These are phyloP conservation scores for Parnassius smintheus DNA, from an alignment of 2,888 invertebrate species.

Conservation along the genomic window DNA sequence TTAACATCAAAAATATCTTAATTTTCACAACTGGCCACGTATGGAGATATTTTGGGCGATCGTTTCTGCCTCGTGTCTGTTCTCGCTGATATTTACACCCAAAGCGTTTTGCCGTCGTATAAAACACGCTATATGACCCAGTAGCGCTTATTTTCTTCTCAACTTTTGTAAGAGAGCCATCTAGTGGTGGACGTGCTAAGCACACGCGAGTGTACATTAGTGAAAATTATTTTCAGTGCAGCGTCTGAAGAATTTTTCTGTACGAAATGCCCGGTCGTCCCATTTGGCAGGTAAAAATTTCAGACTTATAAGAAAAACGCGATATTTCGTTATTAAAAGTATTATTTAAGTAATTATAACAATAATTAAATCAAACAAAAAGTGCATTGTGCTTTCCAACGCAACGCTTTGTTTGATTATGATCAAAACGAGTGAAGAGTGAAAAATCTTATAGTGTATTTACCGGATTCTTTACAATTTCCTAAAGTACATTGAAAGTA, in stretches of 20 bases:
- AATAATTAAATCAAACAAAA: too few species aligned
- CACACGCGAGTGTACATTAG: constrained; percentile 52
- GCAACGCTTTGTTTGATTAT: too few species aligned
- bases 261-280: constrained; percentile 87
- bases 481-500: too few species aligned
- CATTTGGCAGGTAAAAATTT: constrained; percentile 84
- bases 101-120: constrained; percentile 66
- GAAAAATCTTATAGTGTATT: too few species aligned
- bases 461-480: too few species aligned
- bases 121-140: constrained; percentile 77
- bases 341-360: too few species aligned
- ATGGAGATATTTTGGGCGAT: constrained; percentile 73
- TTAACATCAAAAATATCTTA: constrained; percentile 40
- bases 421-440: too few species aligned
- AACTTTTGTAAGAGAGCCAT: constrained; percentile 78
- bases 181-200: constrained; percentile 65
- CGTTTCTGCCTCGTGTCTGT: constrained; percentile 71
- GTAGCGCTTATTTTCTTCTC: constrained; percentile 74
- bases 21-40: constrained; percentile 54
- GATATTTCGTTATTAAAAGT: too few species aligned
- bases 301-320: constrained; percentile 8
- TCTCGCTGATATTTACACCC: constrained; percentile 69
- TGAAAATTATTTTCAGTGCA: constrained; percentile 43
- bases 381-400: too few species aligned
- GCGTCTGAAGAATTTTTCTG: constrained; percentile 48